Conservation (phyloP, 2,888 invertebrate species). For the Pammene fasciana region DNA sequence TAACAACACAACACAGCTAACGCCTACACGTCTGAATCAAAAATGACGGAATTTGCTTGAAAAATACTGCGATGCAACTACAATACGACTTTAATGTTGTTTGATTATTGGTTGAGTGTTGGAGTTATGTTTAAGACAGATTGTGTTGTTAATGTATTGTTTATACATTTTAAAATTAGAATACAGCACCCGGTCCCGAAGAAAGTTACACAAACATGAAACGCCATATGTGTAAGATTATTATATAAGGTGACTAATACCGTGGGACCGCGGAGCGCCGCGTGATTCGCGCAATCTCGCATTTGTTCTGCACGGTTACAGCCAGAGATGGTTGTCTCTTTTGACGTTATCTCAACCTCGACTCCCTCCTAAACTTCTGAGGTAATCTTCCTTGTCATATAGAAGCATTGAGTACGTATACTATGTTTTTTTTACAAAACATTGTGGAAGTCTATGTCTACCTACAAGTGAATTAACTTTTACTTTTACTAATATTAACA, state of each 20-base stretch:
- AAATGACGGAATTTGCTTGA: too few species aligned
- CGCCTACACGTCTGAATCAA: too few species aligned
- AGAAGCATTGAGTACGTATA: background rate
- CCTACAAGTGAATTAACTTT: too few species aligned
- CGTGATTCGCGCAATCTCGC: constrained; percentile 35
- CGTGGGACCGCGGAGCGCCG: constrained; percentile 7
- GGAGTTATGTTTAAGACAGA: too few species aligned
- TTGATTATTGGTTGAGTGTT: too few species aligned
- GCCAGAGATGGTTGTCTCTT: constrained; percentile 13
- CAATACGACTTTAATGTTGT: too few species aligned
- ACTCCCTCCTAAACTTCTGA: background rate
- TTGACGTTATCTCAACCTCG: constrained; percentile 23
- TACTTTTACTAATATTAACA: too few species aligned
- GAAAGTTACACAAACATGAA: constrained; percentile 13
- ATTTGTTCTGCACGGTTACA: constrained; percentile 32
- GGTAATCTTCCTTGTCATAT: background rate
- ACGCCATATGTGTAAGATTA: constrained; percentile 30
- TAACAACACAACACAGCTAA: too few species aligned
- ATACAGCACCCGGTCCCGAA: background rate
- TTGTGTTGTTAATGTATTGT: too few species aligned
- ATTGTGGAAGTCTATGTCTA: too few species aligned
- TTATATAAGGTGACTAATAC: constrained; percentile 39
- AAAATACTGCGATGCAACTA: too few species aligned
- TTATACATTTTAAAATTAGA: too few species aligned
- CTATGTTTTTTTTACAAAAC: background rate